Percentiles rank a stretch among this genome's conserved stretches.
These are phyloP conservation scores for Choristoneura fumiferana DNA, from an alignment of 1,140 invertebrate genomes.

Conservation along the genomic window DNA sequence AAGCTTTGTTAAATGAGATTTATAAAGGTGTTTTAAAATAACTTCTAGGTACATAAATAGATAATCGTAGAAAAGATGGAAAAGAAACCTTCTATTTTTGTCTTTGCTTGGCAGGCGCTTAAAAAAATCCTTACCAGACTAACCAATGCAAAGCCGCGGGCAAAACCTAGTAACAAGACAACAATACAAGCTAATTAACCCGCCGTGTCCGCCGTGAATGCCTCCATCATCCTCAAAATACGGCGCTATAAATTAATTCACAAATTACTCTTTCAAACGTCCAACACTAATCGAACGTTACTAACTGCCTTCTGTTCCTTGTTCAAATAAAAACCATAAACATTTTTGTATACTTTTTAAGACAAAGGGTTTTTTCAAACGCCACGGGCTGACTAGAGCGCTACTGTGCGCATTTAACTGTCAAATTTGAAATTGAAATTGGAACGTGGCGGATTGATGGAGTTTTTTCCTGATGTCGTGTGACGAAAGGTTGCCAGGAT, in stretches of 20 bases:
- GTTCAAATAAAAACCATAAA: constrained; percentile 31
- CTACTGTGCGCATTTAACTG: constrained; percentile 31
- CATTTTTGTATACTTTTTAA: constrained; percentile 21
- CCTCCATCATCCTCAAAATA: constrained; percentile 38
- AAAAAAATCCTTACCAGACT: too few relatives aligned
- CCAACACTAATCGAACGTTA: constrained; percentile 37
- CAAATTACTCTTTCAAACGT: constrained; percentile 47
- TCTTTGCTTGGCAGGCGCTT: too few relatives aligned
- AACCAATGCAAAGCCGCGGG: constrained; percentile 32
- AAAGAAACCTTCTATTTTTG: too few relatives aligned
- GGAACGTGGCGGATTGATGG: constrained; percentile 30
- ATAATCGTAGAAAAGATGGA: too few relatives aligned
- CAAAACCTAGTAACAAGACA: constrained; percentile 30
- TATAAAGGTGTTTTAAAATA: too few relatives aligned
- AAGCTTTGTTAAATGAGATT: too few relatives aligned
- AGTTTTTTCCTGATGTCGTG: constrained; percentile 24
- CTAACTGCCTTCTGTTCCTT: constrained; percentile 38
- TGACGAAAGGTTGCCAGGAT: constrained; percentile 34
- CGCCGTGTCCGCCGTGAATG: constrained; percentile 18
- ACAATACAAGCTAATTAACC: constrained; percentile 46
- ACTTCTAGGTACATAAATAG: too few relatives aligned
- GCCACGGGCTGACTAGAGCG: constrained; percentile 14
- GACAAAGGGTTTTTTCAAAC: not conserved
- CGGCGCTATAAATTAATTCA: constrained; percentile 42
- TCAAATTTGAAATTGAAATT: constrained; percentile 48